Evolutionary conservation across 2,888 invertebrate species (phyloP), one percentile per base, ranked within the genome.

Genomic region (Pyrrhosoma nymphula): DNA sequence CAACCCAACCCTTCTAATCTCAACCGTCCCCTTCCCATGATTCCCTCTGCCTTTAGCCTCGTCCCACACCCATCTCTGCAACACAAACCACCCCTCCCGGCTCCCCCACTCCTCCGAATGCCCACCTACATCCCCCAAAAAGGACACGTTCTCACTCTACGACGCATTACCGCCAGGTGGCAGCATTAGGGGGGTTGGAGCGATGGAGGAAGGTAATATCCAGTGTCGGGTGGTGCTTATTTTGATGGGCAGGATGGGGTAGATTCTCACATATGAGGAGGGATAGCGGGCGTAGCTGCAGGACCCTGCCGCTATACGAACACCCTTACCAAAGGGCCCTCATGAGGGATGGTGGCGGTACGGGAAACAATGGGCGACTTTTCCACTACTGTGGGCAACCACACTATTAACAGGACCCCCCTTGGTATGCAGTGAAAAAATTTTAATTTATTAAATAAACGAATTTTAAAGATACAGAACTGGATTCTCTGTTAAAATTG

Each of bases 141-240:
- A 69, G 1, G 82, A 82, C 82, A 82, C 82, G 82, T 82, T 82
- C 82, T 82, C 82, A 82, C 82, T 35, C 35, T 82, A 82, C 82
- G 82, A 82, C 82, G 35, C 82, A 35, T 35, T 14, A 35, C 35
- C 35, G 82, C 35, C 82, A 82, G 82, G 35, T 82, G 82, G 82
- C 35, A 16, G 26, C 35, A 18, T 16, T n/a, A 35, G 82, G 30
- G 82, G 30, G 30, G 35, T 35, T 4, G 82, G 69, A 4, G 69
- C 20, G 26, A n/a, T 1, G 60, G 12, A 60, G 60, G 60, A 12
- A 18, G 60, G 47, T 47, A 10, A 26, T 82, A 18, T 82, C 82
- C 82, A 82, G 82, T 82, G 82, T 82, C 82, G 35, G 35, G 82
- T 35, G 35, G 82, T 35, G 82, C 82, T 35, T 35, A 82, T 82